Percentiles rank a stretch among this genome's conserved stretches.
These are phyloP conservation scores for Podilymbus podiceps DNA, from an alignment of 2,113 vertebrate species.

Conservation along the genomic window DNA sequence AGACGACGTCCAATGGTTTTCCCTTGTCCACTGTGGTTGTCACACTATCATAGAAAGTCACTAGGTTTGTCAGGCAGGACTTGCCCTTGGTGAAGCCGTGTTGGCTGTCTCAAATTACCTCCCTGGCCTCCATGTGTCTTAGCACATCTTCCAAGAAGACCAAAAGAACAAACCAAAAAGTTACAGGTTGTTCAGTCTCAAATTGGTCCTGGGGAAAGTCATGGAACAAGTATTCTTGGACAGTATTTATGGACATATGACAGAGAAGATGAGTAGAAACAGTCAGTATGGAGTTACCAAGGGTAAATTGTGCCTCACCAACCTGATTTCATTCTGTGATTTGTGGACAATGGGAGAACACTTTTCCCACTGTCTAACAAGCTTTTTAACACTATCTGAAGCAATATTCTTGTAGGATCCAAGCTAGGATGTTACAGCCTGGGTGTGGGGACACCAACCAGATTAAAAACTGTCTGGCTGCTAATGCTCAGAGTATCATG, in stretches of 20 bases:
- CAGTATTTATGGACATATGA: neutral
- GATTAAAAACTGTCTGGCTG: neutral
- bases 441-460: neutral
- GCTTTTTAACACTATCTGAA: neutral
- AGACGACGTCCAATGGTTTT: too few relatives aligned
- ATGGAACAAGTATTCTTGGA: neutral
- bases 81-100: too few relatives aligned
- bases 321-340: neutral
- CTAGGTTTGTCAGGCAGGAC: too few relatives aligned
- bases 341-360: too few relatives aligned
- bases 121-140: too few relatives aligned
- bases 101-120: too few relatives aligned
- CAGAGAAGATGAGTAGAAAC: neutral
- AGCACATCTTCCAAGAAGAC: too few relatives aligned
- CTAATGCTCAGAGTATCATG: neutral
- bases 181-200: neutral
- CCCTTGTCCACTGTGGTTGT: too few relatives aligned
- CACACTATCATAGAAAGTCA: too few relatives aligned
- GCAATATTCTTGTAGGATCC: neutral
- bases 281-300: neutral
- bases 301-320: neutral
- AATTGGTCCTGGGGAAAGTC: neutral
- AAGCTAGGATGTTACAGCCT: neutral
- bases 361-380: too few relatives aligned
- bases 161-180: neutral